phyloP scores from a whole-genome alignment of 2,113 vertebrate genomes.

The Pithys albifrons region DNA sequence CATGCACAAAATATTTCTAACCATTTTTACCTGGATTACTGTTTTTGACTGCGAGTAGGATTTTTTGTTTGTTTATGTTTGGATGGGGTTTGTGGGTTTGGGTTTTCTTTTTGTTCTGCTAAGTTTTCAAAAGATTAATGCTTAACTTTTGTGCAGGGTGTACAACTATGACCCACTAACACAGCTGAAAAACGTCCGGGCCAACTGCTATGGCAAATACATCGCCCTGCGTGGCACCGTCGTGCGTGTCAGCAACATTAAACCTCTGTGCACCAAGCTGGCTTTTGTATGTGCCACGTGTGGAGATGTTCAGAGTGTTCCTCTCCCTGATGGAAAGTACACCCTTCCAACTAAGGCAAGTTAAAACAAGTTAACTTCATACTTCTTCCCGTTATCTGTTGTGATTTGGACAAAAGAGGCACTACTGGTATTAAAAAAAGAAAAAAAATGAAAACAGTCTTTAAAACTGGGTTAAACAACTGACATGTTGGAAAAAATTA shows the following conservation, averaged over 20 bases:
- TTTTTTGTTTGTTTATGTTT: neutral
- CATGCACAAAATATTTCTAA: fast-evolving
- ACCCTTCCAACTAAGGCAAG: constrained; percentile 87
- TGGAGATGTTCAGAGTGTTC: constrained; percentile 79
- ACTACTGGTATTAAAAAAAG: fast-evolving
- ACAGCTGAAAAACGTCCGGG: constrained; percentile 85
- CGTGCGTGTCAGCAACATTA: constrained; percentile 92
- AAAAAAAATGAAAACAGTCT: no score
- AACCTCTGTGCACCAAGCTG: constrained; percentile 88
- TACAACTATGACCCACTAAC: constrained; percentile 94
- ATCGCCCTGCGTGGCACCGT: constrained; percentile 90
- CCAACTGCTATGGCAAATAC: constrained; percentile 90
- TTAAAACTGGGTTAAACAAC: neutral
- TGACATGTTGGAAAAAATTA: neutral
- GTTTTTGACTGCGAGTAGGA: neutral
- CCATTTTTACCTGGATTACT: neutral
- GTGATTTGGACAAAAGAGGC: neutral
- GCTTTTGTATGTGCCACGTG: constrained; percentile 88
- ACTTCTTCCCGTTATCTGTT: neutral
- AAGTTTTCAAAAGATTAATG: neutral
- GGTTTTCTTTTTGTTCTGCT: neutral
- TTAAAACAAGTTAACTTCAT: neutral
- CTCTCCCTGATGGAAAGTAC: constrained; percentile 90
- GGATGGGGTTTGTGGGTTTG: neutral
- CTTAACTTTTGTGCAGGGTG: constrained; percentile 75